Evolutionary conservation across 2,113 vertebrate species (phyloP), one percentile per base, ranked within the genome.

Genomic region (Colinus virginianus): DNA sequence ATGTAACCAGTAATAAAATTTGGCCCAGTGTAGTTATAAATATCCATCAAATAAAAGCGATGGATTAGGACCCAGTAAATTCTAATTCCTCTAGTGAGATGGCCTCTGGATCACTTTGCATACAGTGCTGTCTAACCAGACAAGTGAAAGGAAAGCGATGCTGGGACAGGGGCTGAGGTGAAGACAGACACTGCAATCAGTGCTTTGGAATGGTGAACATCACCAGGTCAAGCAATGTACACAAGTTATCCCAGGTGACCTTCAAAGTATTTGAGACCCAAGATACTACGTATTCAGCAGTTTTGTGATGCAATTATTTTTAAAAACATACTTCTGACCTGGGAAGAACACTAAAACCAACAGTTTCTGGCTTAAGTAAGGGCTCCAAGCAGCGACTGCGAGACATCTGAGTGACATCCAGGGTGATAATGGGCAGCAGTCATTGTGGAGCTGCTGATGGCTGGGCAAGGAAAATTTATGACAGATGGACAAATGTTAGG

Each of bases 231-330:
- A 68, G 55, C 74, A 77, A n/a, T n/a, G 83, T 55, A 75, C 63
- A 56, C 21, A 26, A 94, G 66, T 90, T 83, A 78, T 62, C 76
- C 43, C 21, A 8, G 2, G 22, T 90, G n/a, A 69, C 75, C 80
- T 92, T 95, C 72, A 95, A 89, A 93, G 45, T 80, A 87, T 77
- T 87, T 82, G 64, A 49, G 91, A 93, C 87, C 30, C 84, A n/a
- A 14, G 12, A 55, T 46, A 90, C 90, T 62, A 69, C 4, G 1
- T 69, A 67, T 84, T 25, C 53, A 49, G 30, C 18, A 76, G 42
- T 93, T 94, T 92, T 84, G 64, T 87, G 74, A 93, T 89, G 86
- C 90, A 62, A 53, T 77, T 95, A 85, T 23, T 77, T 95, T 96
- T 67, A 18, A 67, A 36, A 94, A 82, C 90, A 85, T 61, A 88